Evolutionary conservation across 2,113 vertebrate genomes (phyloP).

Genomic region (Nothobranchius kuhntae): DNA sequence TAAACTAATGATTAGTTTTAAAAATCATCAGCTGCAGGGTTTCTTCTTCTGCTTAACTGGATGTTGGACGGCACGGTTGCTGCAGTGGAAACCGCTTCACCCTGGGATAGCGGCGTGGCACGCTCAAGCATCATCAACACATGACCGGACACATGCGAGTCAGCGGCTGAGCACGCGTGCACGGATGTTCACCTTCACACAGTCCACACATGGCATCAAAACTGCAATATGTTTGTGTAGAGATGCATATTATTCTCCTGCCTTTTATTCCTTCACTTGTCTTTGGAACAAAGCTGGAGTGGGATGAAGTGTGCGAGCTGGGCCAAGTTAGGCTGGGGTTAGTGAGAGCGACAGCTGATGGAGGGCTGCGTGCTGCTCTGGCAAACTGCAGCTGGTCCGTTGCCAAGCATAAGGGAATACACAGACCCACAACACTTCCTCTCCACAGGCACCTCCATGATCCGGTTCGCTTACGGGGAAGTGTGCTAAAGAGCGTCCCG

Average conservation of each 20-base stretch:
- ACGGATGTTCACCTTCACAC: conserved; percentile 14
- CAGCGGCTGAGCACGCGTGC: conserved; percentile 44
- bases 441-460: conserved; percentile 54
- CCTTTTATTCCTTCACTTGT: conserved; percentile 24
- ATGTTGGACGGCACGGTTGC: conserved; percentile 1
- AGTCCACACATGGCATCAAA: conserved; percentile 22
- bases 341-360: conserved; percentile 77
- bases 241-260: background rate
- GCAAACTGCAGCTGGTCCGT: conserved; percentile 67
- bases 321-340: conserved; percentile 42
- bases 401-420: conserved; percentile 72
- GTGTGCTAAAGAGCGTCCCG: background rate
- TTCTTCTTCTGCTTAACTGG: background rate
- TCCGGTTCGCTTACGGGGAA: conserved; percentile 40
- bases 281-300: conserved; percentile 12
- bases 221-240: background rate
- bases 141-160: conserved; percentile 58
- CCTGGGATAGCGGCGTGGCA: conserved; percentile 46
- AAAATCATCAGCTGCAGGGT: conserved; percentile 3
- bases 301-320: conserved; percentile 12
- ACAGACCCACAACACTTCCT: conserved; percentile 68
- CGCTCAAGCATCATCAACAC: conserved; percentile 58
- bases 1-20: background rate
- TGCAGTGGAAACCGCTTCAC: conserved; percentile 53
- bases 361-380: conserved; percentile 64